phyloP scores from a whole-genome alignment of 2,888 invertebrate genomes.

The Uloborus plumipes region DNA sequence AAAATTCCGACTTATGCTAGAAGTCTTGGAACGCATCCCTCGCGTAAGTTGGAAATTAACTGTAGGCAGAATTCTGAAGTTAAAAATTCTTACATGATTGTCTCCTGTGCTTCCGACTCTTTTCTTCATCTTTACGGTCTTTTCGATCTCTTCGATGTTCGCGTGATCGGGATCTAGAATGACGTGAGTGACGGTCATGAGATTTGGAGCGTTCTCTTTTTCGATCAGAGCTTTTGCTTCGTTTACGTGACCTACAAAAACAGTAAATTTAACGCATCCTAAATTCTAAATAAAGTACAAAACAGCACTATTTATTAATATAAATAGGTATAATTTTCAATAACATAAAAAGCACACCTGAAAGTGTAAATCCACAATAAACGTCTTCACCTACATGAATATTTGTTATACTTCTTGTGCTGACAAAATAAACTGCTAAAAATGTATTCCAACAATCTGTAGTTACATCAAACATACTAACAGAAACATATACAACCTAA shows the following conservation, averaged over 20 bases:
- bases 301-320: background rate
- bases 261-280: background rate
- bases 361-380: conserved; percentile 10
- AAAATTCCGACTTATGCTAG: too few relatives aligned
- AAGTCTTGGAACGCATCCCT: too few relatives aligned
- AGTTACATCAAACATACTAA: too few relatives aligned
- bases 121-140: conserved; percentile 29
- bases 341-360: conserved; percentile 27
- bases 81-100: conserved; percentile 18
- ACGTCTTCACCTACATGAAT: conserved; percentile 10
- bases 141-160: conserved; percentile 33
- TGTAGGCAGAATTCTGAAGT: too few relatives aligned
- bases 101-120: conserved; percentile 26
- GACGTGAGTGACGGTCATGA: conserved; percentile 36
- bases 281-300: background rate
- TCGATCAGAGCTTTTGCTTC: conserved; percentile 41
- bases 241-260: conserved; percentile 34
- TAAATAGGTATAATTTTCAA: too few relatives aligned
- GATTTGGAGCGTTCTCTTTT: conserved; percentile 35
- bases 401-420: background rate
- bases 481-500: too few relatives aligned
- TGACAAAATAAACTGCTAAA: background rate
- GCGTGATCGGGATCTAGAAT: conserved; percentile 45
- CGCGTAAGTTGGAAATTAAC: too few relatives aligned
- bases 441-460: background rate